Evolutionary conservation across 2,888 invertebrate genomes (phyloP).

Genomic region (Erebia aethiops): DNA sequence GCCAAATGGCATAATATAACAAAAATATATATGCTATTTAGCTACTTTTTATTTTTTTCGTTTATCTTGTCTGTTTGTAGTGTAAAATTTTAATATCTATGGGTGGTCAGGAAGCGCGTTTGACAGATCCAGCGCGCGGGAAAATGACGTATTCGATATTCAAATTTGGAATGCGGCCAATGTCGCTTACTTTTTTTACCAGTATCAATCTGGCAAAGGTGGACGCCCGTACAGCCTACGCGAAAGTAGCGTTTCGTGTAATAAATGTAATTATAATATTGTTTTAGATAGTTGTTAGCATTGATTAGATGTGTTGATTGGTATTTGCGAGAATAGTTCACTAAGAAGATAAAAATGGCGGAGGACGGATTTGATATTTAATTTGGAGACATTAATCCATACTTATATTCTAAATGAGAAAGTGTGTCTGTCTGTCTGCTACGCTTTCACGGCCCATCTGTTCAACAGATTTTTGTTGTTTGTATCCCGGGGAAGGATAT

Average conservation of each 20-base stretch:
- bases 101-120: conserved; percentile 58
- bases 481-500: too few relatives aligned
- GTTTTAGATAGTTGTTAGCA: conserved; percentile 30
- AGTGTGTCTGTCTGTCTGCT: too few relatives aligned
- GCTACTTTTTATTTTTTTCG: neutral
- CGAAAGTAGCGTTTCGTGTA: conserved; percentile 7
- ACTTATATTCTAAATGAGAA: too few relatives aligned
- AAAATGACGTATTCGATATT: conserved; percentile 54
- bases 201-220: conserved; percentile 11
- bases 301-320: conserved; percentile 19
- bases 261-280: conserved; percentile 10
- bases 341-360: neutral
- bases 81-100: neutral
- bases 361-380: neutral
- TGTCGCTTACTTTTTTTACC: conserved; percentile 28
- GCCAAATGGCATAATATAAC: neutral
- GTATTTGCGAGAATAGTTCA: conserved; percentile 1
- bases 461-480: too few relatives aligned
- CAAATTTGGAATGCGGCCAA: conserved; percentile 52
- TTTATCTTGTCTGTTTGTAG: neutral
- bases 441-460: too few relatives aligned
- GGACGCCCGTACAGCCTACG: conserved; percentile 17
- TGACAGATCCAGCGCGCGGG: conserved; percentile 42
- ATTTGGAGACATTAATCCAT: too few relatives aligned
- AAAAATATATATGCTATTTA: too few relatives aligned